These are phyloP conservation scores for Pissodes strobi DNA, from an alignment of 1,140 invertebrate genomes.

Conservation along the genomic window DNA sequence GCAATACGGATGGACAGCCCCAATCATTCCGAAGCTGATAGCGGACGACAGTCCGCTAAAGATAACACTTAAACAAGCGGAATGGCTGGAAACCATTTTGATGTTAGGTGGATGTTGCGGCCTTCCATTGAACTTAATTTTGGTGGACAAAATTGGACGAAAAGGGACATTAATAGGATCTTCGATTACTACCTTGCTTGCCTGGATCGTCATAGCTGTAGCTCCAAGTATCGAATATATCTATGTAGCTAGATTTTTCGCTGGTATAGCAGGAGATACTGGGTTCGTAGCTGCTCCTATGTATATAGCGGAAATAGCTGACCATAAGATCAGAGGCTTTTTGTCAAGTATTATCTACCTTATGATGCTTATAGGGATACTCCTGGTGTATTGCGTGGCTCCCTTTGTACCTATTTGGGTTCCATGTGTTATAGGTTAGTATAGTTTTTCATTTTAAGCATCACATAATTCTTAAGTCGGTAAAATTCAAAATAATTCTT, in stretches of 20 bases:
- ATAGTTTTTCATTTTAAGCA: no score
- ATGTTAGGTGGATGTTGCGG: conserved; percentile 66
- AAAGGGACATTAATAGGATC: conserved; percentile 63
- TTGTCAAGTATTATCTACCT: conserved; percentile 44
- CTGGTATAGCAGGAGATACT: conserved; percentile 45
- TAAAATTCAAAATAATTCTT: no score
- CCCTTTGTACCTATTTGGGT: conserved; percentile 42
- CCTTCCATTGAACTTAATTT: conserved; percentile 59
- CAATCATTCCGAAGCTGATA: conserved; percentile 58
- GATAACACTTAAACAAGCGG: conserved; percentile 44
- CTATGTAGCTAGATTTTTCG: conserved; percentile 58
- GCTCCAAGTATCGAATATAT: conserved; percentile 56
- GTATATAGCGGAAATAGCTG: conserved; percentile 52
- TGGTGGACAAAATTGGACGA: conserved; percentile 67
- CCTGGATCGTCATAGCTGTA: conserved; percentile 65
- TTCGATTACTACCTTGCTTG: conserved; percentile 62
- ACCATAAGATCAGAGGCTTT: conserved; percentile 49
- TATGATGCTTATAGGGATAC: conserved; percentile 46
- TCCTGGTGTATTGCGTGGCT: conserved; percentile 42
- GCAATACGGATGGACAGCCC: conserved; percentile 42
- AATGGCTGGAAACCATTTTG: conserved; percentile 66
- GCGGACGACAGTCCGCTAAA: conserved; percentile 47
- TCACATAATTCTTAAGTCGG: no score
- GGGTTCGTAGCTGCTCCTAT: conserved; percentile 49
- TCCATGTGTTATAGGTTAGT: conserved; percentile 40